These are phyloP conservation scores for Macropus fuliginosus DNA, from an alignment of 2,797 vertebrate species.

Conservation along the genomic window DNA sequence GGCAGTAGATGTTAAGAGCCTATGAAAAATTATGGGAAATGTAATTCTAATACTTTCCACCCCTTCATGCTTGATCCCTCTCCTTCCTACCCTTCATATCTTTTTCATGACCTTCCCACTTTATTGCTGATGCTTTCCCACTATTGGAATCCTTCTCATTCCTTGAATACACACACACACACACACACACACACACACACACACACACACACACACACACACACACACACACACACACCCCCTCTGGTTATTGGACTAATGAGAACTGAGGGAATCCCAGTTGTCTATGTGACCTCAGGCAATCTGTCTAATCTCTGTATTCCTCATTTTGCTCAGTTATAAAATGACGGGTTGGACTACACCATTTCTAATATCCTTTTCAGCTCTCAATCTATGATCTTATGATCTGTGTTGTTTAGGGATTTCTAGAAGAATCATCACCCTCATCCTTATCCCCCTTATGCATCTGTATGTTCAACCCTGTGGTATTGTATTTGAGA, in stretches of 20 bases:
- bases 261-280: not conserved
- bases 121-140: not conserved
- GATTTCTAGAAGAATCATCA: not conserved
- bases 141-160: not conserved
- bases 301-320: not conserved
- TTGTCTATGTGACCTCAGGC: not conserved
- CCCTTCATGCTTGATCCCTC: not conserved
- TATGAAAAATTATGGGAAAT: not conserved
- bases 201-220: too few relatives aligned
- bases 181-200: too few relatives aligned
- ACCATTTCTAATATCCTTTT: not conserved
- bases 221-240: too few relatives aligned
- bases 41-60: not conserved
- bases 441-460: not conserved
- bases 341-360: not conserved
- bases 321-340: not conserved
- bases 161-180: too few relatives aligned
- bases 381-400: not conserved
- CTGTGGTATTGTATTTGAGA: not conserved
- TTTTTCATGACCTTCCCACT: not conserved
- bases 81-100: not conserved
- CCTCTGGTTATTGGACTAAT: not conserved
- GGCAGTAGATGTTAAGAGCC: not conserved
- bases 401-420: not conserved
- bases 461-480: not conserved